phyloP scores from a whole-genome alignment of 1,140 invertebrate species.

The Dendroctonus ponderosae region DNA sequence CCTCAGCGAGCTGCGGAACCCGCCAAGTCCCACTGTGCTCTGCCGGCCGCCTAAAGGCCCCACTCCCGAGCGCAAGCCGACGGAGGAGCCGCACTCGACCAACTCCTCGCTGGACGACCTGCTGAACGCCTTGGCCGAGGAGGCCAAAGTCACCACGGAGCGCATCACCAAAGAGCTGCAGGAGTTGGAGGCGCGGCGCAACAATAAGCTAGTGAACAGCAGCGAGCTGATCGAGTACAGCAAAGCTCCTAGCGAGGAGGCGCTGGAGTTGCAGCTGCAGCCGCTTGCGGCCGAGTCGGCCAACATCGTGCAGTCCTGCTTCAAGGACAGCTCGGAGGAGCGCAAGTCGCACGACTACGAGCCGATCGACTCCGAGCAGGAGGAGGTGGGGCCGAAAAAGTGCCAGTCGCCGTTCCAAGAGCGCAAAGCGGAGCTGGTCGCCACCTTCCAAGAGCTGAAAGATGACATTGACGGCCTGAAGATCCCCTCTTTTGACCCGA shows the following conservation, averaged over 20 bases:
- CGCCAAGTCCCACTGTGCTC: constrained; percentile 37
- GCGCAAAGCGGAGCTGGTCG: constrained; percentile 42
- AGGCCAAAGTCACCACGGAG: constrained; percentile 55
- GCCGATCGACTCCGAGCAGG: constrained; percentile 41
- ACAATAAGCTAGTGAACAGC: constrained; percentile 38
- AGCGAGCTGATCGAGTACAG: constrained; percentile 36
- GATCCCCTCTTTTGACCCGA: constrained; percentile 19
- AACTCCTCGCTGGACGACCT: constrained; percentile 46
- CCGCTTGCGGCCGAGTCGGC: constrained; percentile 30
- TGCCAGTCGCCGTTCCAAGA: constrained; percentile 44
- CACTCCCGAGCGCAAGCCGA: constrained; percentile 39
- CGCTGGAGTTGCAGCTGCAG: constrained; percentile 42
- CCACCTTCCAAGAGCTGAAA: constrained; percentile 45
- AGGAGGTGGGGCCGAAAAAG: constrained; percentile 16
- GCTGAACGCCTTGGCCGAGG: constrained; percentile 44
- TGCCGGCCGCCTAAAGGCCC: constrained; percentile 39
- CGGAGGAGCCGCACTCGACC: constrained; percentile 34
- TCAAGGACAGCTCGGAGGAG: constrained; percentile 39
- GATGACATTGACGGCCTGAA: constrained; percentile 28
- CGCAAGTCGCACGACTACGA: constrained; percentile 45
- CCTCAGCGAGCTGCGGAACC: constrained; percentile 41
- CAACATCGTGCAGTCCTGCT: constrained; percentile 33
- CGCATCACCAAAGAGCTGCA: constrained; percentile 56
- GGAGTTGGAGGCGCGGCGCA: constrained; percentile 10
- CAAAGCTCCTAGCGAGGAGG: constrained; percentile 35